Conservation (phyloP, 2,888 invertebrate species). For the Leptinotarsa tumamoca region DNA sequence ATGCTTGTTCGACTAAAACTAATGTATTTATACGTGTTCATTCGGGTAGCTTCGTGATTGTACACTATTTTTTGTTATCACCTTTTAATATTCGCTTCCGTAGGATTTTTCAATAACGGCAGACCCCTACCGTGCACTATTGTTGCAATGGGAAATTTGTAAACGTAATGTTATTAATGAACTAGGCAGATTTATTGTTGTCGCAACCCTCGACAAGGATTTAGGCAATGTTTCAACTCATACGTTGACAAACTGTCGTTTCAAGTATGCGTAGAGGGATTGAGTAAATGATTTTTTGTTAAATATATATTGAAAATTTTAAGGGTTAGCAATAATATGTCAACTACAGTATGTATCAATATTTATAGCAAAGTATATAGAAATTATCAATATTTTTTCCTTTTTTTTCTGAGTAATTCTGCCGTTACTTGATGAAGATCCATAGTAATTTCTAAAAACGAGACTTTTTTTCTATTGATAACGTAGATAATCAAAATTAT, state of each 20-base stretch:
- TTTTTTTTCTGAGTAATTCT: too few species aligned
- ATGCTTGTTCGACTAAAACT: constrained; percentile 62
- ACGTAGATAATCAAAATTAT: too few species aligned
- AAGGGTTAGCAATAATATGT: too few species aligned
- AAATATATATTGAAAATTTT: too few species aligned
- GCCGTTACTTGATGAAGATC: too few species aligned
- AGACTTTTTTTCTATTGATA: too few species aligned
- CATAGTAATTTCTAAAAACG: too few species aligned
- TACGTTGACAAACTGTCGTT: background rate
- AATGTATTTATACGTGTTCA: constrained; percentile 61
- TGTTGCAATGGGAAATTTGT: constrained; percentile 21
- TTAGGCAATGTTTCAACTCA: background rate
- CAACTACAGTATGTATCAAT: too few species aligned
- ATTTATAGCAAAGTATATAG: too few species aligned
- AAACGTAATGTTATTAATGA: constrained; percentile 18
- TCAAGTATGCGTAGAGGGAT: background rate
- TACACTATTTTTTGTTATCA: constrained; percentile 52
- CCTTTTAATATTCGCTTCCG: constrained; percentile 46
- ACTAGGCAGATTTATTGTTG: background rate
- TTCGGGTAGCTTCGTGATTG: constrained; percentile 49
- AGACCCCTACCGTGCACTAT: constrained; percentile 10
- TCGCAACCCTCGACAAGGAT: constrained; percentile 1
- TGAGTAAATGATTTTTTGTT: too few species aligned
- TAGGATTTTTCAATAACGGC: constrained; percentile 23
- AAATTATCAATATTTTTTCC: too few species aligned